phyloP scores from a whole-genome alignment of 92 coral and sea anemone genomes.

The Porites divaricata region DNA sequence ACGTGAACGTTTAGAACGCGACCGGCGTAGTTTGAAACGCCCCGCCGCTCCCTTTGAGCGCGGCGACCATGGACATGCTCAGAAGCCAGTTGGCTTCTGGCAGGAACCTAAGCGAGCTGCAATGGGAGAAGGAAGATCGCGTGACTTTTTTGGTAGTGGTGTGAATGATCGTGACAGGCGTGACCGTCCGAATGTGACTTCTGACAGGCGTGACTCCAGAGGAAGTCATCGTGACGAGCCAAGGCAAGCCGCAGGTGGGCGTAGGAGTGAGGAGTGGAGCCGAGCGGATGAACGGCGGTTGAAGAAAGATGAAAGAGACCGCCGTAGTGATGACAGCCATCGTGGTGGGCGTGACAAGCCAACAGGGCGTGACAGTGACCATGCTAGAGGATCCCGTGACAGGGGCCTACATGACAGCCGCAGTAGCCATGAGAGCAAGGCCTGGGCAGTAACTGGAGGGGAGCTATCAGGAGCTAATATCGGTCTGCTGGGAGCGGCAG shows the following conservation, averaged over 20 bases:
- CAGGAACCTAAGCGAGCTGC: slow-evolving; percentile 95
- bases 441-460: slow-evolving; percentile 64
- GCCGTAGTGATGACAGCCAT: slow-evolving; percentile 59
- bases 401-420: slow-evolving; percentile 82
- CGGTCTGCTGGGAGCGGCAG: slow-evolving; percentile 57
- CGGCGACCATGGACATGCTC: slow-evolving; percentile 63
- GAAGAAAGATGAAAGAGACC: slow-evolving; percentile 51
- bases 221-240: slow-evolving; percentile 90
- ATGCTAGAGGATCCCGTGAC: slow-evolving; percentile 57
- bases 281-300: slow-evolving; percentile 58
- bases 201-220: slow-evolving; percentile 87
- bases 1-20: slow-evolving; percentile 88
- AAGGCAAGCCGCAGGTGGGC: slow-evolving; percentile 53
- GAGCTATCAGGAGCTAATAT: slow-evolving; percentile 60
- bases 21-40: slow-evolving; percentile 89
- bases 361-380: slow-evolving; percentile 33
- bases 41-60: slow-evolving; percentile 83
- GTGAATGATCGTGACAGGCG: slow-evolving; percentile 80
- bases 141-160: slow-evolving; percentile 87
- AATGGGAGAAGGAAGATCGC: slow-evolving; percentile 71
- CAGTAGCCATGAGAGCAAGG: slow-evolving; percentile 77
- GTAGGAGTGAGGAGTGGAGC: slow-evolving; percentile 68
- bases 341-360: slow-evolving; percentile 51
- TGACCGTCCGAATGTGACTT: slow-evolving; percentile 61
- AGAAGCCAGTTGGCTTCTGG: slow-evolving; percentile 93